Percentiles rank a stretch among this genome's conserved stretches.
Conservation (phyloP, 2,113 vertebrate species). For the Dromas ardeola region DNA sequence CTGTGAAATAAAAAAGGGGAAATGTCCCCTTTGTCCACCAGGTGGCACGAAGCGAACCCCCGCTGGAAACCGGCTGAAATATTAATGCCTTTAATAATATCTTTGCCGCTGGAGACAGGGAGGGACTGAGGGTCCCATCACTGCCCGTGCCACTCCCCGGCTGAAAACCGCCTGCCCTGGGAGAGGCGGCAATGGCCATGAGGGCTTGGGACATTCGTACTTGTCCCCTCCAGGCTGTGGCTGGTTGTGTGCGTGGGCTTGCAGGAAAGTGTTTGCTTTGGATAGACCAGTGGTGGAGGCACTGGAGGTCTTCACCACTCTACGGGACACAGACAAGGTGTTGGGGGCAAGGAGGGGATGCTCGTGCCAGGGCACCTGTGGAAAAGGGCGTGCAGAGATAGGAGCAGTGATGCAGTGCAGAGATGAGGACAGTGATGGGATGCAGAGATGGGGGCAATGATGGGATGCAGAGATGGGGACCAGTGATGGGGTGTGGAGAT, state of each 20-base stretch:
- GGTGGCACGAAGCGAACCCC: slow-evolving; percentile 51
- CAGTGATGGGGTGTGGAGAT: neutral
- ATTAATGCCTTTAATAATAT: neutral
- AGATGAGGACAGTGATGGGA: too few species aligned
- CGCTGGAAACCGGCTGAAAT: neutral
- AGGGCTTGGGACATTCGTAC: neutral
- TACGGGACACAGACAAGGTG: fast-evolving
- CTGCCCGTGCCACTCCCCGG: fast-evolving
- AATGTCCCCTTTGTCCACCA: slow-evolving; percentile 47
- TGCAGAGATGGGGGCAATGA: neutral
- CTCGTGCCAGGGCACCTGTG: fast-evolving
- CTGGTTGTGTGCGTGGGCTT: fast-evolving
- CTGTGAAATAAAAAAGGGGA: neutral
- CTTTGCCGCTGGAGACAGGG: neutral
- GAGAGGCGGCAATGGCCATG: neutral
- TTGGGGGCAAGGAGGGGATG: neutral
- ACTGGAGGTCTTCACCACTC: neutral
- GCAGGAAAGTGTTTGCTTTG: neutral
- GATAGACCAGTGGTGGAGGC: neutral
- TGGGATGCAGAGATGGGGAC: neutral
- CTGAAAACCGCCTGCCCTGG: neutral
- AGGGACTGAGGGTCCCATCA: neutral
- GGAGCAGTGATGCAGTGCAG: neutral
- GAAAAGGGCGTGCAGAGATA: neutral
- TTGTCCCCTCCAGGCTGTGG: neutral